phyloP scores from a whole-genome alignment of 2,797 vertebrate species.

The Squalus acanthias region DNA sequence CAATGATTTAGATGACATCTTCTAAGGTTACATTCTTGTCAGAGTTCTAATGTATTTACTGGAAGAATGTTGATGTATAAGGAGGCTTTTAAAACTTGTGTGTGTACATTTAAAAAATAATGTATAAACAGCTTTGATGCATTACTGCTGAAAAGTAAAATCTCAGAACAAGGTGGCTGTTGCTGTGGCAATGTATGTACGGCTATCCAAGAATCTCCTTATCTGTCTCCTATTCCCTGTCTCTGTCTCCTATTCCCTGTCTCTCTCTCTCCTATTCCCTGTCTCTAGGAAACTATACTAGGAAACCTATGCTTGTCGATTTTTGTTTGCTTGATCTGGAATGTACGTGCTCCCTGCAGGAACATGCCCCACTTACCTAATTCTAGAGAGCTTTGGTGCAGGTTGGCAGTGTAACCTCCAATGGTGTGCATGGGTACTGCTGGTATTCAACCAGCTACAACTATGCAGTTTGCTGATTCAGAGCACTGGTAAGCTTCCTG shows the following conservation, averaged over 20 bases:
- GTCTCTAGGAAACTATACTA: background rate
- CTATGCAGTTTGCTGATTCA: background rate
- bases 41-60: background rate
- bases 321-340: background rate
- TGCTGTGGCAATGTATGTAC: background rate
- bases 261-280: too few species aligned
- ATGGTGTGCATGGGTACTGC: background rate
- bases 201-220: background rate
- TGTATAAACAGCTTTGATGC: background rate
- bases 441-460: background rate
- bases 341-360: background rate
- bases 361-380: background rate
- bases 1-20: background rate
- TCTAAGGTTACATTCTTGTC: background rate
- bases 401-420: background rate
- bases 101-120: background rate
- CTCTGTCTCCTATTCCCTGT: too few species aligned
- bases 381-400: background rate
- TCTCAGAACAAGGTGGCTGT: background rate
- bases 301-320: background rate
- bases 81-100: background rate
- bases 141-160: background rate
- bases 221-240: background rate
- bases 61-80: background rate
- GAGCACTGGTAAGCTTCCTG: background rate